Base-by-base conservation (phyloP, 2,888 invertebrate species). In the Troilus luridus region DNA sequence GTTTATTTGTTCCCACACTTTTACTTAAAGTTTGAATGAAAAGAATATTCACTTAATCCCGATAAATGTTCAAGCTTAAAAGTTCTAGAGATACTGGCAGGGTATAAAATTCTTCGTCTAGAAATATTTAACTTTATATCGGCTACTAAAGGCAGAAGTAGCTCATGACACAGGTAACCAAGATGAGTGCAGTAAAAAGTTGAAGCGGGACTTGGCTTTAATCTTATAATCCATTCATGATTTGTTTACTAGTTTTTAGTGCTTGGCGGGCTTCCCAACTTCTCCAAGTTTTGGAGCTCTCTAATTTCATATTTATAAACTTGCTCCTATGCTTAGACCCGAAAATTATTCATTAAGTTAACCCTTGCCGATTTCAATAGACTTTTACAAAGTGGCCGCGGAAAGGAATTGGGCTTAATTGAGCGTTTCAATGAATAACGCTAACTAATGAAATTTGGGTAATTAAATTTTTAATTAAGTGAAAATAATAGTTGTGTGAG, bases 241-340 rank as follows among this genome's bases (percentile, higher is more conserved):
- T 85, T 85, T 85, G 85, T 85, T 85, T 85, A 85, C 56, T 58
- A 85, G 56, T 85, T 85, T 85, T 85, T 85, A 85, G 85, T 85
- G 19, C 85, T 85, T n/a, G 21, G 85, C 21, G 12, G n/a, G n/a
- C n/a, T 56, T 56, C 6, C 56, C 85, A 81, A 81, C 54, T 81
- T 54, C 21, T 56, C 54, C 81, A 85, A 85, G 56, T 85, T 77
- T 85, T 85, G 56, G 12, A 10, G 12, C 85, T 56, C 56, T 85
- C 54, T 56, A 85, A 85, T 85, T 85, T 85, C 56, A 85, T 85
- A 85, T 85, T 85, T 85, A 85, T 85, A 85, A 85, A 85, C 85
- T 85, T 85, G 56, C 54, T 56, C n/a, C 85, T n/a, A 56, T 85
- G 56, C 85, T 85, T 56, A 85, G 56, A n/a, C 56, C 56, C 85